phyloP scores from a whole-genome alignment of 2,797 vertebrate genomes.

The Mus minutoides region DNA sequence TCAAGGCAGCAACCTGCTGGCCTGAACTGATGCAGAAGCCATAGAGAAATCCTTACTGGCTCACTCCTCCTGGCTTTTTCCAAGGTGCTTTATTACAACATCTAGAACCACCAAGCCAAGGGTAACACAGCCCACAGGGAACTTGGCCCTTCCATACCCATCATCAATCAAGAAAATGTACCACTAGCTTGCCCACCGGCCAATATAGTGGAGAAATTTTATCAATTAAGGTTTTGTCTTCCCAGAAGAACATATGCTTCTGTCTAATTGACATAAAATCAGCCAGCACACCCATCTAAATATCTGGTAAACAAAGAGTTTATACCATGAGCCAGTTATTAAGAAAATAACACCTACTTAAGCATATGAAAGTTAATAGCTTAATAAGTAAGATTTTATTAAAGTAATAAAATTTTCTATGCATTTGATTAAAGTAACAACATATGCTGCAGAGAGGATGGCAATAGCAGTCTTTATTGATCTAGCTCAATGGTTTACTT shows the following conservation, averaged over 20 bases:
- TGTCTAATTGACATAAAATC: background rate
- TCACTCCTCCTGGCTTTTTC: background rate
- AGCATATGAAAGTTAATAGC: background rate
- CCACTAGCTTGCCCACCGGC: background rate
- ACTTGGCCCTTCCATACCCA: background rate
- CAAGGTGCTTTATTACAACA: background rate
- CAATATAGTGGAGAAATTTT: background rate
- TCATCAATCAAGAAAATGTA: background rate
- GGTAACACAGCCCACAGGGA: background rate
- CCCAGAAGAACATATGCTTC: background rate
- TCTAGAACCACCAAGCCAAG: background rate
- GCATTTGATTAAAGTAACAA: background rate
- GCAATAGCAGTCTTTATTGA: constrained; percentile 1
- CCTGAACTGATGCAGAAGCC: background rate
- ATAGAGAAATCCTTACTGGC: background rate
- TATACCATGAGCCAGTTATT: background rate
- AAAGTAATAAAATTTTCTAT: constrained; percentile 1
- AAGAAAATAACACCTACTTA: background rate
- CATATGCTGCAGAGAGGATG: background rate
- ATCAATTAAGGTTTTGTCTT: background rate
- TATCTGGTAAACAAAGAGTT: background rate
- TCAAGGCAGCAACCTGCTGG: background rate
- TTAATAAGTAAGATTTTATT: constrained; percentile 40
- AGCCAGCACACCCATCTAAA: background rate
- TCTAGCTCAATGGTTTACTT: background rate